phyloP scores from a whole-genome alignment of 2,797 vertebrate species.

The Enteromius afrohamiltoni region DNA sequence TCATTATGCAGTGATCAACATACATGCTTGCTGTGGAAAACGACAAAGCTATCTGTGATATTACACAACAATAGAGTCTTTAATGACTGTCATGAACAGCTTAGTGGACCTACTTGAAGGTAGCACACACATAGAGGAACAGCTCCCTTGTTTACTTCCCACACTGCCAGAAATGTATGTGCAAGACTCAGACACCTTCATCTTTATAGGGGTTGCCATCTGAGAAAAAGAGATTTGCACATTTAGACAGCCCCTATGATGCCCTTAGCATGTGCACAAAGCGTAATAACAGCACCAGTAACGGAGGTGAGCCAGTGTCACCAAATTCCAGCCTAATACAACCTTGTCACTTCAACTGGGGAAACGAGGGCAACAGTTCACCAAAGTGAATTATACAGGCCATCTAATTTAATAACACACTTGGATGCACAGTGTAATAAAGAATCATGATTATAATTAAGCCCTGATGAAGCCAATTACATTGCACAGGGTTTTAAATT shows the following conservation, averaged over 20 bases:
- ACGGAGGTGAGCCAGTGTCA: not conserved
- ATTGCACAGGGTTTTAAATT: too few relatives aligned
- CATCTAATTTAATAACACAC: slow-evolving; percentile 20
- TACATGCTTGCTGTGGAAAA: not conserved
- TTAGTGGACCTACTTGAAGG: slow-evolving; percentile 75
- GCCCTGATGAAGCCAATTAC: slow-evolving; percentile 2
- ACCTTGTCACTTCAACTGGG: not conserved
- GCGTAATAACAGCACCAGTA: not conserved
- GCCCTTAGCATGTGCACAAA: not conserved
- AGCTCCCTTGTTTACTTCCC: slow-evolving; percentile 63
- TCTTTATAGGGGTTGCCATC: slow-evolving; percentile 77
- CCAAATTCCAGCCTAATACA: not conserved
- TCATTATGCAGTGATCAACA: not conserved
- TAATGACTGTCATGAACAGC: slow-evolving; percentile 5
- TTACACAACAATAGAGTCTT: not conserved
- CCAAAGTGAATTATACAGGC: slow-evolving; percentile 22
- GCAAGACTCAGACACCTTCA: slow-evolving; percentile 87
- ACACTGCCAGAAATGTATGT: slow-evolving; percentile 72
- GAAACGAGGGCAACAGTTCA: slow-evolving; percentile 1
- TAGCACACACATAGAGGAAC: slow-evolving; percentile 65
- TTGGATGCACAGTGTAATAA: not conserved
- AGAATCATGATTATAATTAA: slow-evolving; percentile 2
- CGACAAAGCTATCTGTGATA: not conserved
- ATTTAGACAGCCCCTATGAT: not conserved
- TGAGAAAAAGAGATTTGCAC: slow-evolving; percentile 61